phyloP scores from a whole-genome alignment of 2,797 vertebrate genomes.

The Distichodus sexfasciatus region DNA sequence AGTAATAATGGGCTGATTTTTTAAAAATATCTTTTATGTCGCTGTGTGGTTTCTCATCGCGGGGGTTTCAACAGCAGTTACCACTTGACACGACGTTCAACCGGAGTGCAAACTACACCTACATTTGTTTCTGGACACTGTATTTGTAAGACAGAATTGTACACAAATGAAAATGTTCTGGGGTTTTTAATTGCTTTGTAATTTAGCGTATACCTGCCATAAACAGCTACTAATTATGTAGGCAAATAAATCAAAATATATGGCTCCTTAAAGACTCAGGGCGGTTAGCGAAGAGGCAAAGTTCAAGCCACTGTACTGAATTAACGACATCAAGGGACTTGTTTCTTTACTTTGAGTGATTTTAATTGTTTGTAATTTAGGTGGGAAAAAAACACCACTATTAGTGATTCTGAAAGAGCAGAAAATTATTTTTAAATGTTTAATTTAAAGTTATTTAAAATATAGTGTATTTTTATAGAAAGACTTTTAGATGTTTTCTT shows the following conservation, averaged over 20 bases:
- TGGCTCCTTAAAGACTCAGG: slow-evolving; percentile 31
- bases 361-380: slow-evolving; percentile 2
- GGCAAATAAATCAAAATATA: too few species aligned
- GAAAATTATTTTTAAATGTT: slow-evolving; percentile 10
- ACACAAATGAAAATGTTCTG: too few species aligned
- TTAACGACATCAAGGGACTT: slow-evolving; percentile 11
- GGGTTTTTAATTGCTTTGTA: too few species aligned
- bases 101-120: not conserved
- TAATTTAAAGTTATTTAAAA: slow-evolving; percentile 31
- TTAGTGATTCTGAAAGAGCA: not conserved
- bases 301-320: slow-evolving; percentile 8
- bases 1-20: too few species aligned
- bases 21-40: too few species aligned
- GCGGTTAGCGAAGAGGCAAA: slow-evolving; percentile 13
- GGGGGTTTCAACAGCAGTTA: slow-evolving; percentile 18
- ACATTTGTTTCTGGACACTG: not conserved
- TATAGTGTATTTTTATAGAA: slow-evolving; percentile 36
- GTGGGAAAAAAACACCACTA: not conserved
- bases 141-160: not conserved
- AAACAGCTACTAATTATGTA: too few species aligned
- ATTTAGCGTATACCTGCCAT: not conserved
- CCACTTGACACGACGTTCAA: not conserved
- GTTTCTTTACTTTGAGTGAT: slow-evolving; percentile 12
- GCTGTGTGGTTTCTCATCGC: not conserved
- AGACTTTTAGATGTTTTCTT: not conserved